These are phyloP conservation scores for Porphyrio hochstetteri DNA, from an alignment of 2,113 vertebrate species.

Conservation along the genomic window DNA sequence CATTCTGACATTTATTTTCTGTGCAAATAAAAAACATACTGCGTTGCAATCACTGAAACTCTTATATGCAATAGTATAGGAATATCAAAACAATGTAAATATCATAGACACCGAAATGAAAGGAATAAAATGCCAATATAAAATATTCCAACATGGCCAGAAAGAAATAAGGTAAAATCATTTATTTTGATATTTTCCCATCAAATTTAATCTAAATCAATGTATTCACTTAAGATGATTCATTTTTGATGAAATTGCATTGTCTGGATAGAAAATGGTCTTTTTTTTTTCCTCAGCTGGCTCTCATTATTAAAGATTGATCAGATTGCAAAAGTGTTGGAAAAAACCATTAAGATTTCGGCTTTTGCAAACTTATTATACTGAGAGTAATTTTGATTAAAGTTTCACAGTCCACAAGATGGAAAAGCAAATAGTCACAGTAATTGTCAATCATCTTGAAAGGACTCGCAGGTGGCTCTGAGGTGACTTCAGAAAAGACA, in stretches of 20 bases:
- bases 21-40: slow-evolving; percentile 29
- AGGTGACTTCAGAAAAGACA: neutral
- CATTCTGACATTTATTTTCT: slow-evolving; percentile 56
- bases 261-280: neutral
- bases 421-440: slow-evolving; percentile 23
- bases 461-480: neutral
- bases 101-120: slow-evolving; percentile 44
- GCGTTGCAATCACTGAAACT: neutral
- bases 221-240: slow-evolving; percentile 30
- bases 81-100: slow-evolving; percentile 61
- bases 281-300: neutral
- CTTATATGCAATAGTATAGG: neutral
- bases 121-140: slow-evolving; percentile 40
- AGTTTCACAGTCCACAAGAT: neutral
- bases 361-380: neutral
- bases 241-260: slow-evolving; percentile 39
- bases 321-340: neutral
- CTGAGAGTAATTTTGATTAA: slow-evolving; percentile 27
- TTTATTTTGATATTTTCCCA: slow-evolving; percentile 47
- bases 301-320: slow-evolving; percentile 53
- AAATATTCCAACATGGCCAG: slow-evolving; percentile 15
- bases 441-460: neutral
- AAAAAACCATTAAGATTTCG: neutral
- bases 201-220: slow-evolving; percentile 59
- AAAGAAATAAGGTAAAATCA: slow-evolving; percentile 35